Evolutionary conservation across 2,797 vertebrate genomes (phyloP).

Genomic region (Malurus splendens): DNA sequence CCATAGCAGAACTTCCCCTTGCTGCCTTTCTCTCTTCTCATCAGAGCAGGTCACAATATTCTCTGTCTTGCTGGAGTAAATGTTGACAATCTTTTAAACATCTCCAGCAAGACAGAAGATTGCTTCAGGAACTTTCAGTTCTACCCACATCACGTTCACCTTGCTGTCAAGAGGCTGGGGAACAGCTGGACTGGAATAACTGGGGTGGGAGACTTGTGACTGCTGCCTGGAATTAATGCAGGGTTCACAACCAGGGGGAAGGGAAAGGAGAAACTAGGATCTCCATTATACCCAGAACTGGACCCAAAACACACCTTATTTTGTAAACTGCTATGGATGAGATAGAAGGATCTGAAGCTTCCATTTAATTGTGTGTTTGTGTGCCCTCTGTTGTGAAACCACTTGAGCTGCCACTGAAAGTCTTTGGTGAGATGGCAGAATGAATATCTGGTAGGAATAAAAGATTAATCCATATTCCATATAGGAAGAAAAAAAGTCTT

Average conservation of each 20-base stretch:
- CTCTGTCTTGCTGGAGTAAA: not conserved
- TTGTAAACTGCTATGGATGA: not conserved
- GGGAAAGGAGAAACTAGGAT: not conserved
- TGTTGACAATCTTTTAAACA: not conserved
- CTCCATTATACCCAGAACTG: not conserved
- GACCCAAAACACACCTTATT: not conserved
- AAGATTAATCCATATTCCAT: not conserved
- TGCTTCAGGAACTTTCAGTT: not conserved
- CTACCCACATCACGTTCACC: rapidly evolving
- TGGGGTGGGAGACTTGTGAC: not conserved
- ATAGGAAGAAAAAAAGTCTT: not conserved
- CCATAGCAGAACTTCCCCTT: not conserved
- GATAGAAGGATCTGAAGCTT: not conserved
- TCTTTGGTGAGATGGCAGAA: not conserved
- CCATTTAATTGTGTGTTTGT: not conserved
- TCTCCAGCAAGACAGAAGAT: not conserved
- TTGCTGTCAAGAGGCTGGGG: not conserved
- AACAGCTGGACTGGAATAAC: not conserved
- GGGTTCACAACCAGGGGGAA: not conserved
- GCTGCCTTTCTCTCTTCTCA: not conserved
- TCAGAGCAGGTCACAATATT: not conserved
- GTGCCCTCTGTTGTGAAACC: not conserved
- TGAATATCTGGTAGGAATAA: not conserved
- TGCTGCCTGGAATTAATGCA: not conserved
- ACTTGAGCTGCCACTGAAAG: not conserved